Conservation (phyloP, 2,113 vertebrate species). For the Cacatua alba region DNA sequence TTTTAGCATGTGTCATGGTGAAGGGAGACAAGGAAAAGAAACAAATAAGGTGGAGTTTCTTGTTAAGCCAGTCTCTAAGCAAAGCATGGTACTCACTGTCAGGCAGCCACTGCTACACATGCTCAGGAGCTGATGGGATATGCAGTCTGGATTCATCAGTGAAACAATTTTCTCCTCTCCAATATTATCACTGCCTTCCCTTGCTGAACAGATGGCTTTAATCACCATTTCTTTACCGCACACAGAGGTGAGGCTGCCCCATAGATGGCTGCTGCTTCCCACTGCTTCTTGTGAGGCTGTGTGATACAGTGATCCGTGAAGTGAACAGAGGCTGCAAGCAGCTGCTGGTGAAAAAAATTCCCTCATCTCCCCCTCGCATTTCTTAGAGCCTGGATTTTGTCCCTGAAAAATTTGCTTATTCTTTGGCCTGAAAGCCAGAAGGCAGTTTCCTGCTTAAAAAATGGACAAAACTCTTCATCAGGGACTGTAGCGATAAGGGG, state of each 20-base stretch:
- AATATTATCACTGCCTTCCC: neutral
- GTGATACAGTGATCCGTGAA: rapidly evolving
- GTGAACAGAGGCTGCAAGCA: neutral
- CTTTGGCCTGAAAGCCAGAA: neutral
- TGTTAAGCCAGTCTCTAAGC: neutral
- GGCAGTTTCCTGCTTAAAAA: neutral
- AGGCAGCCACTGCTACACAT: neutral
- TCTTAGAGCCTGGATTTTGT: neutral
- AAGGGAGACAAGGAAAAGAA: neutral
- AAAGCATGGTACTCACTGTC: neutral
- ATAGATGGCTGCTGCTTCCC: neutral
- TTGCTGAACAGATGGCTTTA: neutral
- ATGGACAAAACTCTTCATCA: neutral
- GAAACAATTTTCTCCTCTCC: neutral
- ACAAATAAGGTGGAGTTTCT: neutral
- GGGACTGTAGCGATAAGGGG: neutral
- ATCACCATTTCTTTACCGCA: neutral
- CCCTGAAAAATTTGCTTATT: neutral
- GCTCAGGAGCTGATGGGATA: rapidly evolving
- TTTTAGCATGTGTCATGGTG: neutral
- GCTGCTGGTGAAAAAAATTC: neutral
- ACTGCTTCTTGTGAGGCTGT: neutral
- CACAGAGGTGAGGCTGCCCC: neutral
- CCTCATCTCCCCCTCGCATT: neutral
- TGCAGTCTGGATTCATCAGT: neutral